Evolutionary conservation across 2,113 vertebrate species (phyloP), one percentile per base, ranked within the genome.

Genomic region (Gobio gobio): DNA sequence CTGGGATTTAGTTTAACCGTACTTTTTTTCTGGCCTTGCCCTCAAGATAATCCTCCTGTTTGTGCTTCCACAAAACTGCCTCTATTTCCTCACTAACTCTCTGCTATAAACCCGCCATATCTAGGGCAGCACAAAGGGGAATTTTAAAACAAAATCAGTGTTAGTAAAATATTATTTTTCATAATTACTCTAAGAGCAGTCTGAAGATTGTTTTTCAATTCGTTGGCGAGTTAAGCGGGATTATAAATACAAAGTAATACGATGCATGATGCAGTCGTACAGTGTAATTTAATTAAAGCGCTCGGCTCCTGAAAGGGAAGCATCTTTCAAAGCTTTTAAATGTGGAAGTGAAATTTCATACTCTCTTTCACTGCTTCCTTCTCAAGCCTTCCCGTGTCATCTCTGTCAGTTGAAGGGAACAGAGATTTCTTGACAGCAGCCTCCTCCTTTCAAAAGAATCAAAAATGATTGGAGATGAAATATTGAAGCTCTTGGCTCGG

Each of bases 401-500:
- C 81, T 61, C 45, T 49, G 43, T 75, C 49, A 51, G 29, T 59
- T 3, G 20, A 45, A n/a, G 29, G 49, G 13, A 81, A 87, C 78
- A 76, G 64, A 80, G 72, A 14, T 75, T 77, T 85, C 78, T 81
- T 79, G 77, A 86, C 61, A 83, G 83, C 43, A 10, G 73, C 29
- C 36, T 75, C 51, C 16, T 36, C 18, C 18, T 79, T 74, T 84
- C 63, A 74, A 79, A 85, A 82, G 78, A 87, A 85, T 87, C 54
- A 82, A 51, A 86, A 87, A 86, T 77, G 33, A 87, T 87, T 87
- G 26, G 29, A 84, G 72, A 90, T 86, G 47, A 83, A 87, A 88
- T 83, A 85, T 88, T 87, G 80, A 87, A 74, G 73, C 29, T 58
- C n/a, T 83, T 47, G 45, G 59, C 66, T 59, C 5, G 10, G 79